Percentiles rank a stretch among this genome's conserved stretches.
phyloP scores from a whole-genome alignment of 30 jellyfish, hydroid and myxozoan species.

The Hydractinia echinata region DNA sequence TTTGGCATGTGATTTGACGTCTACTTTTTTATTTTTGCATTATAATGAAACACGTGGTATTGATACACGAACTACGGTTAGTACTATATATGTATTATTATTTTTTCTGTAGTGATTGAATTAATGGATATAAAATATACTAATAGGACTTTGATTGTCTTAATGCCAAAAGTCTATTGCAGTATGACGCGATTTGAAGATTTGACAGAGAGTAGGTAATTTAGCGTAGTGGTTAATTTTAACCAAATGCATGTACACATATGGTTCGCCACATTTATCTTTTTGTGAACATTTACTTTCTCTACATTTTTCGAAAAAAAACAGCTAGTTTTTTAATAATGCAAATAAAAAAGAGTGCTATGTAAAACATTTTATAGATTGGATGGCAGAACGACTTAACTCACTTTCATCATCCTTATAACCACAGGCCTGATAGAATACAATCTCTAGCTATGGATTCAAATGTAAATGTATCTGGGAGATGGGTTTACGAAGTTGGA shows the following conservation, averaged over 20 bases:
- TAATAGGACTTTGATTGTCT: too few relatives aligned
- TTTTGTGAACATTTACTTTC: too few relatives aligned
- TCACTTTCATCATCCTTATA: neutral
- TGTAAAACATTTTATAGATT: neutral
- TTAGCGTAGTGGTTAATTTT: too few relatives aligned
- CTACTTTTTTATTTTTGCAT: conserved; percentile 15
- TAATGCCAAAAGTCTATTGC: too few relatives aligned
- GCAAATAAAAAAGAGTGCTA: neutral
- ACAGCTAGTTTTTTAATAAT: neutral
- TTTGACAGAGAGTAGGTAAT: too few relatives aligned
- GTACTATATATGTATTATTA: neutral
- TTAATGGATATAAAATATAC: too few relatives aligned
- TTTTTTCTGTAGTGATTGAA: conserved; percentile 3
- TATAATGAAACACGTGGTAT: conserved; percentile 5
- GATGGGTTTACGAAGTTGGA: neutral
- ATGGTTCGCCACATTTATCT: too few relatives aligned
- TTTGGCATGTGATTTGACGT: conserved; percentile 9
- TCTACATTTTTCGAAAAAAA: too few relatives aligned
- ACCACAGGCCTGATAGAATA: neutral
- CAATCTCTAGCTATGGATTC: neutral
- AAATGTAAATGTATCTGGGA: neutral
- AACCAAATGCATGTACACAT: too few relatives aligned
- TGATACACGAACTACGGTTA: neutral
- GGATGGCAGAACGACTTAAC: neutral
- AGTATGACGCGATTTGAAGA: too few relatives aligned